Evolutionary conservation across 2,888 invertebrate genomes (phyloP).

Genomic region (Oegoconia quadripuncta): DNA sequence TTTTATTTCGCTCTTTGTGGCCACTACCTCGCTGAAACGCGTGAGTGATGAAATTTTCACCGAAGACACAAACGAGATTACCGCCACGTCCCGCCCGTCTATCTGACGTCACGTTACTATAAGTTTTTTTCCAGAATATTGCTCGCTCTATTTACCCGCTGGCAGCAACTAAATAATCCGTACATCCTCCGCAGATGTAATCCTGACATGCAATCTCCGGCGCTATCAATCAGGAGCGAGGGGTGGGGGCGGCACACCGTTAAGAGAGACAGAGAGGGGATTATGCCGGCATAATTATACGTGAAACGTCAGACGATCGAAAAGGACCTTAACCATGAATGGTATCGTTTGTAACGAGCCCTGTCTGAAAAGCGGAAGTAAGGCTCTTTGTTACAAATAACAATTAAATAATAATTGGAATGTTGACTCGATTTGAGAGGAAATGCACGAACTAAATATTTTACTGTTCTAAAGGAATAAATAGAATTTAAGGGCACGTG

Average conservation of each 20-base stretch:
- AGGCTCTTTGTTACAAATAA: background rate
- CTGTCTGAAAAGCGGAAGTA: too few relatives aligned
- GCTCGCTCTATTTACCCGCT: slow-evolving; percentile 52
- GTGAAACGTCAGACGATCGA: slow-evolving; percentile 37
- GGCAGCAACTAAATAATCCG: slow-evolving; percentile 68
- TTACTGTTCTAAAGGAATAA: too few relatives aligned
- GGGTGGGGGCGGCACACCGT: slow-evolving; percentile 18
- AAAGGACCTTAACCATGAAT: slow-evolving; percentile 15
- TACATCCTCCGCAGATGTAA: slow-evolving; percentile 71
- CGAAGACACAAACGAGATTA: slow-evolving; percentile 33
- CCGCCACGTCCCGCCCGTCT: slow-evolving; percentile 26
- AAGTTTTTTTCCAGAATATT: slow-evolving; percentile 47
- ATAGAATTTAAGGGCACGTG: too few relatives aligned
- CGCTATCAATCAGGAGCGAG: slow-evolving; percentile 60
- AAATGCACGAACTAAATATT: too few relatives aligned
- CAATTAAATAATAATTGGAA: too few relatives aligned
- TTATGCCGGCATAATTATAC: slow-evolving; percentile 43
- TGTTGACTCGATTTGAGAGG: too few relatives aligned
- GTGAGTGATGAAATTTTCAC: slow-evolving; percentile 26
- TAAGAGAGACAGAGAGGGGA: slow-evolving; percentile 34
- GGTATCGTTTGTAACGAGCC: background rate
- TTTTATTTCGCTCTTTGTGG: slow-evolving; percentile 3
- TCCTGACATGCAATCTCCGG: slow-evolving; percentile 76
- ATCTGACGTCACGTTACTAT: slow-evolving; percentile 30
- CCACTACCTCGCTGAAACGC: slow-evolving; percentile 7